Evolutionary conservation across 2,888 invertebrate species (phyloP).

Genomic region (Cephalotes varians): DNA sequence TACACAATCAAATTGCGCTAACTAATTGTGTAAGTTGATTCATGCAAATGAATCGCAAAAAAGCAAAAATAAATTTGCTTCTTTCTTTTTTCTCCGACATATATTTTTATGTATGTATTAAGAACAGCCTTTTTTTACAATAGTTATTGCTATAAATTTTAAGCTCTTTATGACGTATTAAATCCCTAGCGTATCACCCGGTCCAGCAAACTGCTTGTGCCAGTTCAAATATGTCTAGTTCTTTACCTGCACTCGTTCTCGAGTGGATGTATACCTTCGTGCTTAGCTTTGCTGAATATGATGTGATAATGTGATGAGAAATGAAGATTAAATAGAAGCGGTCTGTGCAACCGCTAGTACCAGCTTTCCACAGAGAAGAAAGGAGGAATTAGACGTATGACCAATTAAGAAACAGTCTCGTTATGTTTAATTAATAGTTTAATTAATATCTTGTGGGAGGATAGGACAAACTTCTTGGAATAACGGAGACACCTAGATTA

Average conservation of each 20-base stretch:
- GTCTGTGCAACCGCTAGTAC: conserved; percentile 23
- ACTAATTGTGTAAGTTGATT: too few species aligned
- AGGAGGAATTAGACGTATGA: background rate
- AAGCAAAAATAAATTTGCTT: too few species aligned
- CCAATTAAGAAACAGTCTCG: conserved; percentile 14
- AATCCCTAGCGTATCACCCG: background rate
- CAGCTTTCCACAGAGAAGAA: background rate
- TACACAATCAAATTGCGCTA: too few species aligned
- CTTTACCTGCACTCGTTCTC: conserved; percentile 24
- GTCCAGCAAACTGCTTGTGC: background rate
- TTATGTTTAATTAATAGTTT: conserved; percentile 27
- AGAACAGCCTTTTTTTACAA: background rate
- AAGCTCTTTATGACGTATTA: conserved; percentile 1
- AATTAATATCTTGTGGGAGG: conserved; percentile 4
- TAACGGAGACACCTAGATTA: background rate
- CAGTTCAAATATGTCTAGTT: conserved; percentile 30
- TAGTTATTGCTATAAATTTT: background rate
- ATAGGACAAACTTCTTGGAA: background rate
- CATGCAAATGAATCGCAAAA: too few species aligned
- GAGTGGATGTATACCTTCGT: conserved; percentile 33
- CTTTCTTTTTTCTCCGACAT: too few species aligned
- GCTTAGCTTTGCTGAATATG: conserved; percentile 32
- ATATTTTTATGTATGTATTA: too few species aligned
- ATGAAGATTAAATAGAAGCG: conserved; percentile 35
- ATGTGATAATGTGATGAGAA: conserved; percentile 42